Percentiles rank a stretch among this genome's conserved stretches.
Evolutionary conservation across 2,113 vertebrate genomes (phyloP).

Genomic region (Nyctereutes procyonoides): DNA sequence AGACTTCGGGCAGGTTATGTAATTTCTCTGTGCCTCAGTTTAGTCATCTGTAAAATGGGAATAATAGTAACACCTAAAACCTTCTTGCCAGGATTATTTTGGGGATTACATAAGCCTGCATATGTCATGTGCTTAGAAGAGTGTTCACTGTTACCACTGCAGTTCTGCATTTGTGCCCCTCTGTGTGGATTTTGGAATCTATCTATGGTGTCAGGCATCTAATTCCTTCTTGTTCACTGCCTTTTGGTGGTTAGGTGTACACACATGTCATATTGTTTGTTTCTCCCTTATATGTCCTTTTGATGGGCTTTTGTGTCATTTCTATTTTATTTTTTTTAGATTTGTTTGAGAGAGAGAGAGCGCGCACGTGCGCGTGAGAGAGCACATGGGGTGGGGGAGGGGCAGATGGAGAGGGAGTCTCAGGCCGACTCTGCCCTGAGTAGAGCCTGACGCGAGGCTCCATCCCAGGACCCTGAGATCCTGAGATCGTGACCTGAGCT

Average conservation of each 20-base stretch:
- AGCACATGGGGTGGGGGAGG: background rate
- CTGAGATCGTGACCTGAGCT: background rate
- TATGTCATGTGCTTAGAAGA: background rate
- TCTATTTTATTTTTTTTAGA: background rate
- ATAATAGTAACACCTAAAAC: background rate
- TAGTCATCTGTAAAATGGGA: background rate
- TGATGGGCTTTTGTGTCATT: background rate
- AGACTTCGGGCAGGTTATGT: background rate
- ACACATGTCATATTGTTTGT: background rate
- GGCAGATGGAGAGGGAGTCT: background rate
- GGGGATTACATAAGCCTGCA: background rate
- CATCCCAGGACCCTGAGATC: background rate
- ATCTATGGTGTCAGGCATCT: background rate
- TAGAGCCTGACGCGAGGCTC: background rate
- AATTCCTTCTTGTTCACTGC: background rate
- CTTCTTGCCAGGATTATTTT: background rate
- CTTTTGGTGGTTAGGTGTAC: background rate
- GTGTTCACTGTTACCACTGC: background rate
- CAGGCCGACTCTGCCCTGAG: background rate
- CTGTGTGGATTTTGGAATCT: background rate
- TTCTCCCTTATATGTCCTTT: background rate
- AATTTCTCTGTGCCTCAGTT: slow-evolving; percentile 20
- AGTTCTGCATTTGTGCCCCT: background rate
- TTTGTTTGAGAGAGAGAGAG: background rate
- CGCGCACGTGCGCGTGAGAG: background rate